phyloP scores from a whole-genome alignment of 2,888 invertebrate genomes.

The Tetragonisca angustula region DNA sequence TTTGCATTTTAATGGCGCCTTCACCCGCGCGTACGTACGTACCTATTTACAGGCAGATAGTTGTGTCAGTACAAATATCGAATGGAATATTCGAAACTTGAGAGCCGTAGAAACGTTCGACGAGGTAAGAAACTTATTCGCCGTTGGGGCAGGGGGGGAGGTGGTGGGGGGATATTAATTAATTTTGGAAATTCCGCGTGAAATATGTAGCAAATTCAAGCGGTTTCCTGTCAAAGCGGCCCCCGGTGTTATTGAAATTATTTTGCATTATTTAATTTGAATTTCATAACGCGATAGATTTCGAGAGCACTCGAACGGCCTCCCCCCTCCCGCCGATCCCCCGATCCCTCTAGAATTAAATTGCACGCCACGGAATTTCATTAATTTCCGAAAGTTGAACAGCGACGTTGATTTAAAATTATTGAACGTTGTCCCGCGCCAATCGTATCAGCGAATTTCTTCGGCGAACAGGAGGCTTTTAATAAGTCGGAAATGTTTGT shows the following conservation, averaged over 20 bases:
- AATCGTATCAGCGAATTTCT: neutral
- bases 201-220: neutral
- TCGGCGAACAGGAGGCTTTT: neutral
- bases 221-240: neutral
- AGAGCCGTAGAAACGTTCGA: neutral
- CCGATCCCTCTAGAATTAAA: neutral
- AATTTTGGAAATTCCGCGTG: neutral
- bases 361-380: neutral
- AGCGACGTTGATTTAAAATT: neutral
- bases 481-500: too few species aligned
- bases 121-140: neutral
- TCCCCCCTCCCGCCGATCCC: too few species aligned
- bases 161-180: neutral
- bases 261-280: neutral
- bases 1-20: slow-evolving; percentile 1
- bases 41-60: neutral
- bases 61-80: neutral
- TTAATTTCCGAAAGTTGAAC: slow-evolving; percentile 9
- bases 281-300: neutral
- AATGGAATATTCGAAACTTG: neutral
- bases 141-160: neutral
- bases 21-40: neutral
- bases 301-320: neutral
- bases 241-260: neutral
- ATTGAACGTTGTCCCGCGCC: neutral